These are phyloP conservation scores for Fistularia commersonii DNA, from an alignment of 2,797 vertebrate genomes.

Conservation along the genomic window DNA sequence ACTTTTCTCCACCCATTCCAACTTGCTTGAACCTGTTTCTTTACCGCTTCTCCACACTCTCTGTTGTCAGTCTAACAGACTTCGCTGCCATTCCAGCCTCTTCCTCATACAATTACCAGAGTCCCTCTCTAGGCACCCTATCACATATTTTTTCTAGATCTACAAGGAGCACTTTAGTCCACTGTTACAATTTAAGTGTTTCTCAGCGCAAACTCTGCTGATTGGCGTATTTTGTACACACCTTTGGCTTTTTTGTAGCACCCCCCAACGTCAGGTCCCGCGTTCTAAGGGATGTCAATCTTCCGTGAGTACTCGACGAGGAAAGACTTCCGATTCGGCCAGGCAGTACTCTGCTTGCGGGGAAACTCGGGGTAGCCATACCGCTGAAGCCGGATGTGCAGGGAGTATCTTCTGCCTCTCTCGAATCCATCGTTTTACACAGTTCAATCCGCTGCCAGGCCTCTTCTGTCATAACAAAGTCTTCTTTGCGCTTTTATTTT, in stretches of 20 bases:
- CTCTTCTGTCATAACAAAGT: too few relatives aligned
- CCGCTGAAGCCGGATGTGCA: conserved; percentile 36
- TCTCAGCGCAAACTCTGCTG: too few relatives aligned
- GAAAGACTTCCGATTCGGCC: conserved; percentile 37
- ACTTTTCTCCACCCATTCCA: too few relatives aligned
- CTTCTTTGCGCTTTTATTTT: too few relatives aligned
- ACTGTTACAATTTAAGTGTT: too few relatives aligned
- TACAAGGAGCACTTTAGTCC: too few relatives aligned
- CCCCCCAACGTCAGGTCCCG: conserved; percentile 77
- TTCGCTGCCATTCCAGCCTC: too few relatives aligned
- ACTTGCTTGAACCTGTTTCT: too few relatives aligned
- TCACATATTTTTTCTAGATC: not conserved
- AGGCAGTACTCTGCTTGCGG: conserved; percentile 40
- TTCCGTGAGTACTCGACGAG: conserved; percentile 52
- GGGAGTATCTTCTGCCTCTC: conserved; percentile 22
- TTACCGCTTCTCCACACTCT: too few relatives aligned
- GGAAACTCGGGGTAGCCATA: conserved; percentile 17
- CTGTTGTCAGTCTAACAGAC: too few relatives aligned
- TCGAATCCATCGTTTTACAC: conserved; percentile 49
- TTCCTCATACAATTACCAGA: not conserved
- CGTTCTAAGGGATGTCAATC: conserved; percentile 73
- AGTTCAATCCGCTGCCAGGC: too few relatives aligned
- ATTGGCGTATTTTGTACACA: conserved; percentile 11
- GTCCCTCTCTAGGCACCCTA: not conserved
- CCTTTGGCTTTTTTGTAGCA: conserved; percentile 69